A percentile compares a stretch with the other conserved stretches of the same genome.
These are phyloP conservation scores for Choloepus hoffmanni DNA, from an alignment of 2,113 vertebrate genomes.

Conservation along the genomic window DNA sequence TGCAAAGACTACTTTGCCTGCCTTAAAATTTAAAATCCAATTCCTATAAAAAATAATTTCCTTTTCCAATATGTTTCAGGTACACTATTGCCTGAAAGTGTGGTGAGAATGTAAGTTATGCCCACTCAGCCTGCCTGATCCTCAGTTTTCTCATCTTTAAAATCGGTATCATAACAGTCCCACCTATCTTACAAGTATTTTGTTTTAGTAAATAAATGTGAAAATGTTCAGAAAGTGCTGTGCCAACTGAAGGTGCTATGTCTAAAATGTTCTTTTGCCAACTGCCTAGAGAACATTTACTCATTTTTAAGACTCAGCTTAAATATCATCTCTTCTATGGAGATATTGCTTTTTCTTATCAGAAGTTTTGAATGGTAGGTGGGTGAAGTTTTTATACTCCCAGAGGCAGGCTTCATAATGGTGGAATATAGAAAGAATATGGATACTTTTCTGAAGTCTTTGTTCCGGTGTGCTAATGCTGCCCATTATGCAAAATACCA, in stretches of 20 bases:
- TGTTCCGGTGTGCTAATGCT: no score
- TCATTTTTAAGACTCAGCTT: slow-evolving; percentile 16
- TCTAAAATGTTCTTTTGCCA: neutral
- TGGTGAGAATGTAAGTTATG: neutral
- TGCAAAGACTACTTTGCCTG: neutral
- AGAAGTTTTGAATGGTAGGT: no score
- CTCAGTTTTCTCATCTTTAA: slow-evolving; percentile 2
- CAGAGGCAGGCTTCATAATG: no score
- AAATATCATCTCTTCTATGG: neutral
- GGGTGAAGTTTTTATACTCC: no score
- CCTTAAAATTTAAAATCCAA: neutral
- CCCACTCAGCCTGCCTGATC: neutral
- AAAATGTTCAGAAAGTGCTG: neutral
- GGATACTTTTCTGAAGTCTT: no score
- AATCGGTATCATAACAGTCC: neutral
- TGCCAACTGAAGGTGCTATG: neutral
- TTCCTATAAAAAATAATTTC: neutral
- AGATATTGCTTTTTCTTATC: neutral
- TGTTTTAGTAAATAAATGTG: neutral
- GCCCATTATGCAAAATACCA: no score
- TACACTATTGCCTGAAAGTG: neutral
- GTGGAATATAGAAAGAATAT: no score
- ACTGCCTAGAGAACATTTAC: neutral
- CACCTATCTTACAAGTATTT: neutral
- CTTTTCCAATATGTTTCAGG: neutral